Base-by-base conservation (phyloP, 2,888 invertebrate species). In the Eupithecia dodoneata region DNA sequence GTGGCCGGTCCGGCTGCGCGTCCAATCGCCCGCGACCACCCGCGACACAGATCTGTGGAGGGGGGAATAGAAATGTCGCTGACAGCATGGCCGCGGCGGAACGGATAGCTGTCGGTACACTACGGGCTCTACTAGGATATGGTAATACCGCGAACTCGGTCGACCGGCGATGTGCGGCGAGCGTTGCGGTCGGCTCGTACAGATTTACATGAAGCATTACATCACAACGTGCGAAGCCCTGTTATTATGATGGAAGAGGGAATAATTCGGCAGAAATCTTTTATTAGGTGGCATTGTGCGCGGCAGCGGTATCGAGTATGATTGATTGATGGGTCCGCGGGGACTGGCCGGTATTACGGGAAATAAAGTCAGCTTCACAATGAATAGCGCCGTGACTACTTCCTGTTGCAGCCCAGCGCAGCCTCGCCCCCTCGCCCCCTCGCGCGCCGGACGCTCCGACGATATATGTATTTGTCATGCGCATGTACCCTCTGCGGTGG, bases 301-400 rank as follows among this genome's bases (percentile, higher is more conserved):
- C 44, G 30, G 63, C 63, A 10, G 10, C 18, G 47, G 70, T 78
- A 71, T 73, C 63, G 13, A 9, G 47, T 9, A 59, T 76, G 81
- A 81, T 79, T 59, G 81, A 82, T 82, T 42, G 78, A 77, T 73
- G 65, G 74, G 15, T 18, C 72, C 78, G 72, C 7, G 49, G 79
- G 74, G 76, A 75, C 79, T 10, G 30, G 9, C 45, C 75, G 72
- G 71, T 76, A 80, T 67, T 52, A 52, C 7, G 15, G n/a, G 52
- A 15, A 15, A 52, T 52, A 52, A n/a, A 52, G 52, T 52, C 15
- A 15, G n/a, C 15, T 52, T 52, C 52, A n/a, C 52, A 52, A 52
- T 52, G 2, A 52, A 6, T n/a, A n/a, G 52, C 9, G 18, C 15
- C 9, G 3, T 55, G 7, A 7, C 1, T 18, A n/a, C 55, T 55